Evolutionary conservation across 2,888 invertebrate genomes (phyloP), one percentile per base, ranked within the genome.

Genomic region (Parnassius mnemosyne): DNA sequence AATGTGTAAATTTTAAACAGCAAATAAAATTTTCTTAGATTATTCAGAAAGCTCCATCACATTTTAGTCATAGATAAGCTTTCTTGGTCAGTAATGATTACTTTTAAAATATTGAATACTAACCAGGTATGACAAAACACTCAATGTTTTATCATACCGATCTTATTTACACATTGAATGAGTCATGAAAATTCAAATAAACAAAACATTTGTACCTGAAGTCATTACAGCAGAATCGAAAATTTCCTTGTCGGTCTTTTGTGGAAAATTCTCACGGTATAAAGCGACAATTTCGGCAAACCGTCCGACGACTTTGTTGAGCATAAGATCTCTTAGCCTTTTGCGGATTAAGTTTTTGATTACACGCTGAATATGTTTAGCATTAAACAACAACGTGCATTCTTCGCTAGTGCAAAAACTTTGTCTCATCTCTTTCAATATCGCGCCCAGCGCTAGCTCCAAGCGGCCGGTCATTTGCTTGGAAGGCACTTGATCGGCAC

Each of bases 311-410:
- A 68, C 51, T 65, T 83, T 79, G 65, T 78, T 80, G 61, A 84
- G 65, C 83, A 88, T 84, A 10, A 77, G 75, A 20, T 61, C 64
- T 54, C 78, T 71, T 41, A 89, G 73, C 62, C 89, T 86, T 49
- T 83, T 81, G 53, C 89, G 83, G 25, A 89, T 71, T 9, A 67
- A 71, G 60, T 81, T 74, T 70, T 88, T 89, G 66, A 88, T 71
- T 9, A 13, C 53, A 16, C 57, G 57, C 50, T 62, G 62, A 11
- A 57, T 25, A 16, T 53, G 53, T 57, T 44, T 62, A 47, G 53
- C 34, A 43, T 50, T 53, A 66, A 79, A 69, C 50, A 66, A 16
- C 5, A 44, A 11, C 9, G 44, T 59, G 58, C 74, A 64, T 1
- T 61, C 56, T 12, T 67, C 56, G 7, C 64, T 58, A 2, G 55